These are phyloP conservation scores for Drosophila sturtevanti DNA, from an alignment of 1,140 invertebrate genomes.

Conservation along the genomic window DNA sequence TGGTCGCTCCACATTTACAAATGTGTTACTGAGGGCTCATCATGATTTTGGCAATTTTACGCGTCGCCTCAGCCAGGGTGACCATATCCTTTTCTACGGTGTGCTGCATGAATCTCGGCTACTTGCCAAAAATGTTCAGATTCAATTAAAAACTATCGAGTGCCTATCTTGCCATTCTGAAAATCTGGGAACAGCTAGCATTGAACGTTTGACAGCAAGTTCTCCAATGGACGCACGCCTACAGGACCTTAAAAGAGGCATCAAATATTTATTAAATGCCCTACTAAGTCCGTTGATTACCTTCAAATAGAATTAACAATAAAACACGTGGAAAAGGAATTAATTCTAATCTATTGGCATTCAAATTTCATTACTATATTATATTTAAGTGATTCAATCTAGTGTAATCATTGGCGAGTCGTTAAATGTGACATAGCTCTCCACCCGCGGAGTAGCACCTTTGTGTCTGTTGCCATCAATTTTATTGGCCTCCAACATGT, in stretches of 20 bases:
- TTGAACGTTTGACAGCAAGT: slow-evolving; percentile 81
- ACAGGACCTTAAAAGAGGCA: slow-evolving; percentile 85
- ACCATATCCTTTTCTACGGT: slow-evolving; percentile 89
- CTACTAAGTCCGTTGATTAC: slow-evolving; percentile 89
- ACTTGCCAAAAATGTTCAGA: slow-evolving; percentile 55
- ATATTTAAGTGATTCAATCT: neutral
- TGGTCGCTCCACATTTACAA: slow-evolving; percentile 84
- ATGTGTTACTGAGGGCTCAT: slow-evolving; percentile 85
- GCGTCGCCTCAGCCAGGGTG: slow-evolving; percentile 85
- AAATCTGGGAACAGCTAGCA: slow-evolving; percentile 82
- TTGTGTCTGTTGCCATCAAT: neutral
- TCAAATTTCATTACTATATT: no score
- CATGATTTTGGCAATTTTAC: slow-evolving; percentile 89
- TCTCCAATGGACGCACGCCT: slow-evolving; percentile 84
- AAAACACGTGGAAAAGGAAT: neutral
- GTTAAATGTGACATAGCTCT: neutral
- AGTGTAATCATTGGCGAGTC: neutral
- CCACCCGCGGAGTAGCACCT: neutral
- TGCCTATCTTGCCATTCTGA: slow-evolving; percentile 87
- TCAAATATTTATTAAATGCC: slow-evolving; percentile 90
- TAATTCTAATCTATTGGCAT: neutral
- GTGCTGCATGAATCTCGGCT: slow-evolving; percentile 82
- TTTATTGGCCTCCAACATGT: neutral
- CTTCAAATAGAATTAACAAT: slow-evolving; percentile 85
- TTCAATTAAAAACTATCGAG: slow-evolving; percentile 86